phyloP scores from a whole-genome alignment of 2,888 invertebrate species.

The Thera britannica region DNA sequence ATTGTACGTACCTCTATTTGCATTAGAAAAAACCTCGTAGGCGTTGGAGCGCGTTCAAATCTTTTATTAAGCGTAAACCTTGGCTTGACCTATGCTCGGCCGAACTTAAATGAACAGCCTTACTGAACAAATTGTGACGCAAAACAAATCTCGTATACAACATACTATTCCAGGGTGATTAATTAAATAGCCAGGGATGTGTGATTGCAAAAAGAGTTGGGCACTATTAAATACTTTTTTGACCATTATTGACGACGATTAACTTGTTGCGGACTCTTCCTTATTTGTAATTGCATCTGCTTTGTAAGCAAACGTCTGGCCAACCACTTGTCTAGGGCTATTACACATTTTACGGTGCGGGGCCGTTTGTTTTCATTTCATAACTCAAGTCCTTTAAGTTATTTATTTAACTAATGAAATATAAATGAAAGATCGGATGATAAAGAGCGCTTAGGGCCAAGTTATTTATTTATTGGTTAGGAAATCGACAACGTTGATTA shows the following conservation, averaged over 20 bases:
- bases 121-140: not conserved
- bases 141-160: not conserved
- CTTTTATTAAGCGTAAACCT: constrained; percentile 31
- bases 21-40: constrained; percentile 18
- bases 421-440: constrained; percentile 17
- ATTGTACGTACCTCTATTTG: not conserved
- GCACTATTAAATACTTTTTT: not conserved
- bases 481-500: constrained; percentile 17
- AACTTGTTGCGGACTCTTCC: no score
- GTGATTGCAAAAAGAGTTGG: not conserved
- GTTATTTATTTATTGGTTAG: constrained; percentile 19
- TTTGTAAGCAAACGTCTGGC: not conserved
- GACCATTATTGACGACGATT: not conserved
- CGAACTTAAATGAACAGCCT: not conserved
- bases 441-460: constrained; percentile 8
- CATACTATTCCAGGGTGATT: not conserved
- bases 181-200: not conserved
- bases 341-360: not conserved
- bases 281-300: not conserved
- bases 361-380: constrained; percentile 15
- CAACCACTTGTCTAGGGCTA: constrained; percentile 5
- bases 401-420: constrained; percentile 24
- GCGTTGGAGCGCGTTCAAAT: constrained; percentile 47
- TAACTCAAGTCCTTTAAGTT: constrained; percentile 14
- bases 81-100: constrained; percentile 5